Conservation (phyloP, 2,797 vertebrate genomes). For the Tokudaia tokunoshimensis region DNA sequence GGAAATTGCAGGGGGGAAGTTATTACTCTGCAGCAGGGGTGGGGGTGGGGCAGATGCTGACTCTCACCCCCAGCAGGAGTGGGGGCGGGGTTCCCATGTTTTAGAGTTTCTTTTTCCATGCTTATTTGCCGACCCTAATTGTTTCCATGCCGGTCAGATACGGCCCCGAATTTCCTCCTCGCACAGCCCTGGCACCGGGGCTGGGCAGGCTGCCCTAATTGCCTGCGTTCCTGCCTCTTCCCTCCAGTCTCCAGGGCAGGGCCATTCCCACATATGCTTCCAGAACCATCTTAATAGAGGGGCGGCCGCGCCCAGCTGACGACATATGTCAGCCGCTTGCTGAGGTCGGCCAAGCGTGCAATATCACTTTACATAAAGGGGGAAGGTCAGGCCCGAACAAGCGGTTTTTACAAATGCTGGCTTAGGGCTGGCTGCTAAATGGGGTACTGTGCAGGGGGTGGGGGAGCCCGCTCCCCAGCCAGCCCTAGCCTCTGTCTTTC, state of each 20-base stretch:
- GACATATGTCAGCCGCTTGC: conserved; percentile 88
- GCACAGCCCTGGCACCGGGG: conserved; percentile 76
- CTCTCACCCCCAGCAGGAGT: conserved; percentile 22
- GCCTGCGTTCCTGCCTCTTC: conserved; percentile 86
- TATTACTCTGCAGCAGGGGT: conserved; percentile 85
- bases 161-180: conserved; percentile 87
- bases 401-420: conserved; percentile 86
- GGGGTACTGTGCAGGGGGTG: conserved; percentile 69
- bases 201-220: conserved; percentile 88
- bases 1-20: conserved; percentile 91
- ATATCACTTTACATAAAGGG: conserved; percentile 87
- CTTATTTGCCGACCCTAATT: conserved; percentile 91
- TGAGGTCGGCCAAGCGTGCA: conserved; percentile 84
- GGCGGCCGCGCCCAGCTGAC: conserved; percentile 86
- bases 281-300: conserved; percentile 86
- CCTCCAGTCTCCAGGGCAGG: conserved; percentile 83
- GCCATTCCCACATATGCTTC: conserved; percentile 89
- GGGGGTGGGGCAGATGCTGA: conserved; percentile 88
- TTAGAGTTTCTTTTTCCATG: conserved; percentile 89
- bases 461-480: conserved; percentile 71
- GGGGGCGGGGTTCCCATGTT: conserved; percentile 85
- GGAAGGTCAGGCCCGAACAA: conserved; percentile 88
- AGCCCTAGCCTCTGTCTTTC: conserved; percentile 70
- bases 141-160: conserved; percentile 89
- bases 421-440: conserved; percentile 86